Conservation (phyloP, 1,140 invertebrate species). For the Meloidogyne floridensis region DNA sequence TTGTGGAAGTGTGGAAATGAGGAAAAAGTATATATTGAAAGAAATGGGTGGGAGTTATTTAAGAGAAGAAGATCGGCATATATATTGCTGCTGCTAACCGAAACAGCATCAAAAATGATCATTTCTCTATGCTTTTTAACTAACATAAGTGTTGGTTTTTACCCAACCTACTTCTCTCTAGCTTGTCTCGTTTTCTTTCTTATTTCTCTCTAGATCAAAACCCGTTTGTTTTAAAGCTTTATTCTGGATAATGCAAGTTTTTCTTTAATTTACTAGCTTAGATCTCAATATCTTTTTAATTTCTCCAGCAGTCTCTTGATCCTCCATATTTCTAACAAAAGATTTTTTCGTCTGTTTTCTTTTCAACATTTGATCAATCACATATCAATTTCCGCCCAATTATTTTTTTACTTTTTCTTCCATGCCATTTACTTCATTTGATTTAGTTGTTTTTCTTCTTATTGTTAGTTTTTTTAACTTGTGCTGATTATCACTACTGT, state of each 20-base stretch:
- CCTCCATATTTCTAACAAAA: neutral
- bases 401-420: neutral
- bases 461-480: neutral
- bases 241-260: neutral
- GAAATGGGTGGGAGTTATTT: neutral
- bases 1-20: neutral
- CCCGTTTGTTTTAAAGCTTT: neutral
- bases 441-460: neutral
- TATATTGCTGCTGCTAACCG: neutral
- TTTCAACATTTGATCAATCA: conserved; percentile 4
- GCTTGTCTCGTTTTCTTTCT: neutral
- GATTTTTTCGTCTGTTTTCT: neutral
- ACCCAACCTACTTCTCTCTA: neutral
- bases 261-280: neutral
- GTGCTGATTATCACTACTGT: neutral
- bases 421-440: neutral
- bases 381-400: neutral
- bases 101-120: neutral
- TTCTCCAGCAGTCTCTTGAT: neutral
- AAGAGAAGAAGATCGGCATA: neutral
- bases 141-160: neutral
- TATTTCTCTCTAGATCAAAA: neutral
- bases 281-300: neutral
- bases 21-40: neutral
- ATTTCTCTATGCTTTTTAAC: neutral